A percentile compares a stretch with the other conserved stretches of the same genome.
Conservation (phyloP, 2,888 invertebrate genomes). For the Pyrrhia umbra region DNA sequence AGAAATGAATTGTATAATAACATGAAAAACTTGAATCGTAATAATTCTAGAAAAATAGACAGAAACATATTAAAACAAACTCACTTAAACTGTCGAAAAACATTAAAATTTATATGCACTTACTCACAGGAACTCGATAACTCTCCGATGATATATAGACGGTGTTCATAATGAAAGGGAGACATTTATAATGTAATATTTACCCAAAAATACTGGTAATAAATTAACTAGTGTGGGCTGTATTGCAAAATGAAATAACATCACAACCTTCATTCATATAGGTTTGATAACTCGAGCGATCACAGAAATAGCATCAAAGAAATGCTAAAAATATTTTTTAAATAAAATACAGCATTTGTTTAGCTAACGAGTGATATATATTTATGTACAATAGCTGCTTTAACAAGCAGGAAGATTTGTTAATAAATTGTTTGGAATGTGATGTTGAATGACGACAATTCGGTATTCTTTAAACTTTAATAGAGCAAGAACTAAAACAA, state of each 20-base stretch:
- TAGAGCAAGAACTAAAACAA: too few relatives aligned
- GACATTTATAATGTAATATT: slow-evolving; percentile 56
- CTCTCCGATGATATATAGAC: slow-evolving; percentile 53
- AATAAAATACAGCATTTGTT: slow-evolving; percentile 50
- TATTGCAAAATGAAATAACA: slow-evolving; percentile 41
- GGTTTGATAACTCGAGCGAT: slow-evolving; percentile 35
- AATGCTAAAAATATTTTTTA: slow-evolving; percentile 50
- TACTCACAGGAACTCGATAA: slow-evolving; percentile 56
- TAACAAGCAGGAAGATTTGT: slow-evolving; percentile 40
- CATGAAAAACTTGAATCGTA: background rate
- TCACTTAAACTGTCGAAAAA: slow-evolving; percentile 54
- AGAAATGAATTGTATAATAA: background rate
- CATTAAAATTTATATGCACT: slow-evolving; percentile 55
- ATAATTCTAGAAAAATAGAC: slow-evolving; percentile 2
- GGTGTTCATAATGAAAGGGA: slow-evolving; percentile 52
- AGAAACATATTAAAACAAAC: slow-evolving; percentile 44
- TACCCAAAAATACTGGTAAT: slow-evolving; percentile 54
- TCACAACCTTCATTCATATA: slow-evolving; percentile 27
- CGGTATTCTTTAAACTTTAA: too few relatives aligned
- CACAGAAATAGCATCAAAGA: slow-evolving; percentile 60
- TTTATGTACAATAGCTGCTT: slow-evolving; percentile 38
- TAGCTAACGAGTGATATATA: slow-evolving; percentile 50
- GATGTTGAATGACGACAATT: slow-evolving; percentile 7
- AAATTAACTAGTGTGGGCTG: slow-evolving; percentile 52
- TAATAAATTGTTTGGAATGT: slow-evolving; percentile 31